Evolutionary conservation across 2,797 vertebrate genomes (phyloP).

Genomic region (Acanthis flammea): DNA sequence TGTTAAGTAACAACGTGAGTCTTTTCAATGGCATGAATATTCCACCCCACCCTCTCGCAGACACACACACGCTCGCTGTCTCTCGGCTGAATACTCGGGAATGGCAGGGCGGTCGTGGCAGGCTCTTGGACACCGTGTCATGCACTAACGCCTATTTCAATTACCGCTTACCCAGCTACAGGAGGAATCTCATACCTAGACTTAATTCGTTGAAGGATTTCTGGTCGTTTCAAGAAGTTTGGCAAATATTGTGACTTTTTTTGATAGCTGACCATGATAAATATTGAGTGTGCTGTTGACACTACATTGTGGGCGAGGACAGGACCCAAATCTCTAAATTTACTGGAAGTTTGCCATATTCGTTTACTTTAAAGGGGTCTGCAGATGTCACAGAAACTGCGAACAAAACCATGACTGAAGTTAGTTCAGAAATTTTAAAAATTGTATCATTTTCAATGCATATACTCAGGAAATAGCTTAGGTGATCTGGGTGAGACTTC

Average conservation of each 20-base stretch:
- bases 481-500: background rate
- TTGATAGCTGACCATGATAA: background rate
- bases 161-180: background rate
- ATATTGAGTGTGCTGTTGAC: background rate
- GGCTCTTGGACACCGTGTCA: background rate
- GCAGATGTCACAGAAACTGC: background rate
- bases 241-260: background rate
- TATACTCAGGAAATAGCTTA: background rate
- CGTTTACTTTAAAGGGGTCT: background rate
- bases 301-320: background rate
- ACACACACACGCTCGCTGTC: background rate
- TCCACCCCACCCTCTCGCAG: slow-evolving; percentile 24
- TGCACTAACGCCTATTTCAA: background rate
- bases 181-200: accelerated
- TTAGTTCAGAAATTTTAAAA: accelerated
- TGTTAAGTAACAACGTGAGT: slow-evolving; percentile 53
- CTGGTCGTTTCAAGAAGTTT: background rate
- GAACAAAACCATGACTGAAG: background rate
- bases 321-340: background rate
- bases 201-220: background rate
- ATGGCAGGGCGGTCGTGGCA: accelerated
- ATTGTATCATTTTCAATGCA: background rate
- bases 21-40: slow-evolving; percentile 38
- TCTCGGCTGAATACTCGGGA: background rate
- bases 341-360: background rate